Evolutionary conservation across 53 echinoderm and acorn worm species (phyloP), one percentile per base, ranked within the genome.

Genomic region (Holothuria leucospilota): DNA sequence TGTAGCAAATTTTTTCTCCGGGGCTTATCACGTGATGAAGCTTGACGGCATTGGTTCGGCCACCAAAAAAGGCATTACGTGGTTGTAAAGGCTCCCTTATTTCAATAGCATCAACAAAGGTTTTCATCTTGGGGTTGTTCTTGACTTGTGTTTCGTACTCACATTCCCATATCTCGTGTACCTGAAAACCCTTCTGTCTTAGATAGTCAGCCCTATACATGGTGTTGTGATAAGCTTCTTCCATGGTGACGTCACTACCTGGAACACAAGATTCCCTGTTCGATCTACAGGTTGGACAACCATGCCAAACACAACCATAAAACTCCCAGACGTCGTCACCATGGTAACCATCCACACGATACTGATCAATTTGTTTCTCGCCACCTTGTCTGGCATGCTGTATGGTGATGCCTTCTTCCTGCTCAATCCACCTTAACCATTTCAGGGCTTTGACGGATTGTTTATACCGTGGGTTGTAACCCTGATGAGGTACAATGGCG

Each of bases 301-400:
- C n/a, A n/a, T n/a, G n/a, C n/a, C n/a, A n/a, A n/a, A n/a, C n/a
- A n/a, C n/a, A 88, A 0, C 88, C 88, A 15, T 82, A 13, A 28
- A 88, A 88, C 34, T 88, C 88, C 25, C 82, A 88, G 2, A 88
- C 42, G 12, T 60, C 71, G 2, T 69, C 41, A 6, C 42, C 12
- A 71, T 72, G 69, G 53, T 71, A 88, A 1, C 82, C 88, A 71
- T 88, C 88, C 0, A 88, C 82, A 51, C 72, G 82, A 59, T 88
- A 82, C 0, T 21, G 61, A 2, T 29, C 72, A 11, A 88, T 20
- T 0, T 14, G 39, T 18, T 59, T 72, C 40, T 88, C 82, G 1
- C 82, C 82, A 8, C 59, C 71, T 27, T 82, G 69, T 1, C 60
- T 41, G 1, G 82, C 88, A 25, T 88, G 82, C 59, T 69, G 68